Conservation (phyloP, 37 sponge, comb jelly and placozoan species). For the Eunapius fragilis region DNA sequence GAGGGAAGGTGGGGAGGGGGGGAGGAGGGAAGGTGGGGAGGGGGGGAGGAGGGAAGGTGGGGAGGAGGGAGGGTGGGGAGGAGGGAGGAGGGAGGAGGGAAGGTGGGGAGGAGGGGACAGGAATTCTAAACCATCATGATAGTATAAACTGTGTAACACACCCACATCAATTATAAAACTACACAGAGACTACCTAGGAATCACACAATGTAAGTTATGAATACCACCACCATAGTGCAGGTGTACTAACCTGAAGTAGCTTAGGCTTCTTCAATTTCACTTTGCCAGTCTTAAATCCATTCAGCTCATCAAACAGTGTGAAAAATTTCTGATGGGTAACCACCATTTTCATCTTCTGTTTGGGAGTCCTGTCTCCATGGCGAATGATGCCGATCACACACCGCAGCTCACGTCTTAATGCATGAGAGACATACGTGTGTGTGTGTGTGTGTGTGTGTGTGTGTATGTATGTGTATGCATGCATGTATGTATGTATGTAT, state of each 20-base stretch:
- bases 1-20: too few species aligned
- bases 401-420: conserved; percentile 80
- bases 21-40: too few species aligned
- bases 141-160: too few species aligned
- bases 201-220: not conserved
- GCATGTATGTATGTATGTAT: not conserved
- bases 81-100: conserved; percentile 5
- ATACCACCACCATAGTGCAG: not conserved
- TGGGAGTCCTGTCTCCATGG: conserved; percentile 95
- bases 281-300: conserved; percentile 50
- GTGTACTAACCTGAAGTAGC: conserved; percentile 66
- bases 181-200: too few species aligned
- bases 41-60: too few species aligned
- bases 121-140: too few species aligned
- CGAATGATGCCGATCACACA: conserved; percentile 93
- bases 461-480: not conserved
- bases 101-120: not conserved
- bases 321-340: conserved; percentile 68
- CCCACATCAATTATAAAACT: too few species aligned
- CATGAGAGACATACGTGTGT: not conserved
- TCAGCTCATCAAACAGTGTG: conserved; percentile 70
- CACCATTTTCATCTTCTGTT: conserved; percentile 96
- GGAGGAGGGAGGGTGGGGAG: too few species aligned
- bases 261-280: conserved; percentile 88
- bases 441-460: not conserved